Conservation (phyloP, 2,113 vertebrate genomes). For the Asarcornis scutulata region DNA sequence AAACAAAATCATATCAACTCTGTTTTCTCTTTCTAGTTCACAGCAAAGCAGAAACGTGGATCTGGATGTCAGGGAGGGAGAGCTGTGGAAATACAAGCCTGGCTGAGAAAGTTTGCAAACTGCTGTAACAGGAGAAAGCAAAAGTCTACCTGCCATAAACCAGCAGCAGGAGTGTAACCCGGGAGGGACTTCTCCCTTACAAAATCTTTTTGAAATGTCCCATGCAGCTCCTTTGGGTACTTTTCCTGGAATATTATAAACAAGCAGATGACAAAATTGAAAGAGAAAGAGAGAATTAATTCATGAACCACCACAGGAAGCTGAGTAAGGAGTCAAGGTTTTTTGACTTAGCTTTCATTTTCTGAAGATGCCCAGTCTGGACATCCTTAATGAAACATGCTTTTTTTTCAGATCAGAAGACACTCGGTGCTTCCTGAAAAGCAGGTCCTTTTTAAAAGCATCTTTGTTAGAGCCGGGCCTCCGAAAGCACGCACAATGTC, state of each 20-base stretch:
- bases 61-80: slow-evolving; percentile 33
- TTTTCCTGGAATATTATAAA: not conserved
- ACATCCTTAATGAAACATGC: not conserved
- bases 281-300: not conserved
- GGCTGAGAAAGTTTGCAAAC: slow-evolving; percentile 17
- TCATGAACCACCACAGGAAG: not conserved
- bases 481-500: not conserved
- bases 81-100: not conserved
- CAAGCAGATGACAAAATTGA: not conserved
- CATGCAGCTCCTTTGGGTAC: not conserved
- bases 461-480: not conserved
- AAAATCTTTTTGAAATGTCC: not conserved
- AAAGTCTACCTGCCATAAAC: not conserved
- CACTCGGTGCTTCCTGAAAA: not conserved
- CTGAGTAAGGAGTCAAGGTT: not conserved
- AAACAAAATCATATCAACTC: slow-evolving; percentile 54
- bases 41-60: slow-evolving; percentile 37
- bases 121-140: not conserved
- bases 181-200: not conserved
- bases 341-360: not conserved
- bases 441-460: not conserved
- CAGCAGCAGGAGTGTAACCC: not conserved
- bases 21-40: slow-evolving; percentile 48
- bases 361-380: not conserved
- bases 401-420: not conserved